Evolutionary conservation across 2,113 vertebrate species (phyloP), one percentile per base, ranked within the genome.

Genomic region (Hiodon tergisus): DNA sequence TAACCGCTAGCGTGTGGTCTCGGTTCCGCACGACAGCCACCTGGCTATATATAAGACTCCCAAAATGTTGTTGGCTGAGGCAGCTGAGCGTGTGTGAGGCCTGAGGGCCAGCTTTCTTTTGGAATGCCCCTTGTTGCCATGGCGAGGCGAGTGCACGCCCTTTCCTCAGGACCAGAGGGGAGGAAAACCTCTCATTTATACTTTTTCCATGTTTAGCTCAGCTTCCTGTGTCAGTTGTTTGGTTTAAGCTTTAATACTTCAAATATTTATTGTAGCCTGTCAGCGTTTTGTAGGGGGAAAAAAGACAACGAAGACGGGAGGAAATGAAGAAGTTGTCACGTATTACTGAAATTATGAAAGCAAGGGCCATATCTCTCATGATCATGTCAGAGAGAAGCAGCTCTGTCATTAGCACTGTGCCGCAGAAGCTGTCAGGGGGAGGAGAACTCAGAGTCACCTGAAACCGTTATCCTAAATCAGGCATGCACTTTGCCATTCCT

Each of bases 351-450:
- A 82, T 86, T 84, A 87, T 83, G 83, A 80, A 85, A 70, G 72
- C 31, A 83, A 84, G 83, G 52, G 6, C n/a, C 13, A 13, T 75
- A 76, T 87, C 87, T 85, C 84, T 82, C 81, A 81, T 81, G 82
- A 85, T 77, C 67, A 79, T 78, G 86, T 84, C 79, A 8, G 74
- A 86, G 85, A 84, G 86, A 80, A 85, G 81, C 89, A 87, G 87
- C 86, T 87, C 86, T 80, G 85, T 86, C 84, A 83, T 86, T 82
- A 86, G 85, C 85, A 31, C 31, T 31, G 31, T 31, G 31, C 31
- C 86, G 62, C 78, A 85, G 85, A 86, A 87, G 85, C 79, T 84
- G 81, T 78, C 31, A 31, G 31, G 31, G 31, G 31, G 31, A 31
- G 31, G 1, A 31, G 31, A 31, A 31, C 31, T 31, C 31, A 31